Percentiles rank a stretch among this genome's conserved stretches.
These are phyloP conservation scores for Porites cylindrica DNA, from an alignment of 92 coral and sea anemone genomes.

Conservation along the genomic window DNA sequence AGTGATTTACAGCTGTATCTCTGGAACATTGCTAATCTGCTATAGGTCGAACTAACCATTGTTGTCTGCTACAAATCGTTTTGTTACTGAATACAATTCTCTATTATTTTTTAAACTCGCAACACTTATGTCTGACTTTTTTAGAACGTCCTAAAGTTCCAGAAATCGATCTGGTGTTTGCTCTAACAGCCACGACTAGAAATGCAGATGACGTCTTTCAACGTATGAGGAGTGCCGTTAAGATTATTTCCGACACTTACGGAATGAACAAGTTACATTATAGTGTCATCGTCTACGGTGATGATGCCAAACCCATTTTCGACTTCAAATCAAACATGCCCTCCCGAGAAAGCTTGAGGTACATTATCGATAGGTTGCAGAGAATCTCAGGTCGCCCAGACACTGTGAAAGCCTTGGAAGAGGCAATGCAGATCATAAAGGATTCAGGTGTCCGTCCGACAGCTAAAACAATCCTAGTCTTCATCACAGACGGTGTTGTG, in stretches of 20 bases:
- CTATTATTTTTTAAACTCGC: neutral
- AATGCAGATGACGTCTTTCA: conserved; percentile 55
- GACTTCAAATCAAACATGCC: conserved; percentile 65
- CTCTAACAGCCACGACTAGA: conserved; percentile 77
- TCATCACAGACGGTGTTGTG: conserved; percentile 71
- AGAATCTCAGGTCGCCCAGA: conserved; percentile 54
- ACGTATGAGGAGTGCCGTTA: conserved; percentile 68
- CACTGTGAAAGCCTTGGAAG: conserved; percentile 59
- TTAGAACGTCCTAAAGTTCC: conserved; percentile 66
- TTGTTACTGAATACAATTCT: neutral
- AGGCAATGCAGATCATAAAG: conserved; percentile 56
- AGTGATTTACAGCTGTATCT: too few relatives aligned
- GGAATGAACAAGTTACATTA: conserved; percentile 67
- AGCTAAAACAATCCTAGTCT: conserved; percentile 80
- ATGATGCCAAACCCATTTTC: conserved; percentile 43
- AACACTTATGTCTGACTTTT: neutral
- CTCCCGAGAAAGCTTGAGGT: conserved; percentile 58
- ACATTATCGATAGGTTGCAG: conserved; percentile 46
- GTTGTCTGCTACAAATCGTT: neutral
- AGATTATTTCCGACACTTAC: conserved; percentile 69
- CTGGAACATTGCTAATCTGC: too few relatives aligned
- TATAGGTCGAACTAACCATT: too few relatives aligned
- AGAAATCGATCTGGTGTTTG: conserved; percentile 80
- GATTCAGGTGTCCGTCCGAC: conserved; percentile 68
- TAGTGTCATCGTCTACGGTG: conserved; percentile 76